Conservation (phyloP, 1,140 invertebrate species). For the Choristoneura fumiferana region DNA sequence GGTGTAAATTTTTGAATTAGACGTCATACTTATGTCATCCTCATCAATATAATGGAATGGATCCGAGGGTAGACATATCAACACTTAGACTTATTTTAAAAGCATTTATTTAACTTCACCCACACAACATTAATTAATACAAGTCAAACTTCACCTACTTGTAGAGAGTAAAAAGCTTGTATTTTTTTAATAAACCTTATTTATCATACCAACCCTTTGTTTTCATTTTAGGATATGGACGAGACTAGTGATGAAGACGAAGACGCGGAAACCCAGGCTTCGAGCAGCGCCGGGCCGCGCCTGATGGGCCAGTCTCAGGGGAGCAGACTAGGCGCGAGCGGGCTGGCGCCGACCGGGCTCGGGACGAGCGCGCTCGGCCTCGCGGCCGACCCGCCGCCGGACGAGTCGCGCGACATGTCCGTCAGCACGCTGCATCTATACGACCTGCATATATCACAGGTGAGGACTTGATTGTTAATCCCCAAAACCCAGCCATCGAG, state of each 20-base stretch:
- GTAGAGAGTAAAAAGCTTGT: no score
- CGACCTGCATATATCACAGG: constrained; percentile 68
- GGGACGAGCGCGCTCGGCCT: constrained; percentile 27
- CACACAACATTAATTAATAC: no score
- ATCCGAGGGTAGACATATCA: no score
- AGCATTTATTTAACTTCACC: no score
- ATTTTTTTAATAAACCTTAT: no score
- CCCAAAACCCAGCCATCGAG: constrained; percentile 16
- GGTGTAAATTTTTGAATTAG: no score
- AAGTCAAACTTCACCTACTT: no score
- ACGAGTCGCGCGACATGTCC: constrained; percentile 64
- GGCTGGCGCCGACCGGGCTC: constrained; percentile 34
- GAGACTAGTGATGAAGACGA: constrained; percentile 65
- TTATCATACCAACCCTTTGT: no score
- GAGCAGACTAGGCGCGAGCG: constrained; percentile 23
- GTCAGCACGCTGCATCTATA: constrained; percentile 74
- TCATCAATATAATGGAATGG: no score
- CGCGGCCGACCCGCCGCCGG: constrained; percentile 21
- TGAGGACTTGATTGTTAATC: constrained; percentile 23
- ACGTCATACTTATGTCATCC: no score
- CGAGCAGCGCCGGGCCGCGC: constrained; percentile 19
- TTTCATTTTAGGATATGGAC: constrained; percentile 67
- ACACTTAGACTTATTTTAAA: no score
- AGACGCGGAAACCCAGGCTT: constrained; percentile 22
- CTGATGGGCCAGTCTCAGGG: constrained; percentile 17